Conservation (phyloP, 1,140 invertebrate species). For the Apocrypta bakeri region DNA sequence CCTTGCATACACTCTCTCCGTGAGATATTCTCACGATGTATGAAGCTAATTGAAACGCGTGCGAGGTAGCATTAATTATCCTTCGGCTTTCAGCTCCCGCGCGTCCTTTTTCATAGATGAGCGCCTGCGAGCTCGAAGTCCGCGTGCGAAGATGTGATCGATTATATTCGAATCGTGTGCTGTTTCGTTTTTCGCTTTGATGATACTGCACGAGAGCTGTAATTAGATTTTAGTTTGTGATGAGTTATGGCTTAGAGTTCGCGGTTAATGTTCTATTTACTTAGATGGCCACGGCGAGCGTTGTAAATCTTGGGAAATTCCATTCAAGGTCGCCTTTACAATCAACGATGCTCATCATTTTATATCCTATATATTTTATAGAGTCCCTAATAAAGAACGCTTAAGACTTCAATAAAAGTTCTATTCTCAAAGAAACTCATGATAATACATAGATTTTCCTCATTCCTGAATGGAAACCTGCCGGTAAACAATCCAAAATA, state of each 20-base stretch:
- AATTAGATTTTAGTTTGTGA: neutral
- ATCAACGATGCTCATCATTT: neutral
- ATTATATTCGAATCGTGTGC: neutral
- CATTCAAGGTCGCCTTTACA: neutral
- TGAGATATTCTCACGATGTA: constrained; percentile 17
- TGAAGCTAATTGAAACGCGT: constrained; percentile 30
- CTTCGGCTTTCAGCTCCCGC: constrained; percentile 2
- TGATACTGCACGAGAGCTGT: neutral
- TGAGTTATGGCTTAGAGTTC: neutral
- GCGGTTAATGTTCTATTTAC: neutral
- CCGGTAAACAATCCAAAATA: neutral
- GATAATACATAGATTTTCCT: neutral
- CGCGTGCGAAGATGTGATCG: neutral
- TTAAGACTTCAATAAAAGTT: neutral
- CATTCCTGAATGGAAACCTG: neutral
- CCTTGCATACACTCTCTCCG: neutral
- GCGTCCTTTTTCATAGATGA: neutral
- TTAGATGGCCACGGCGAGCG: neutral
- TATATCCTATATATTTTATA: neutral
- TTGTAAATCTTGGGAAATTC: neutral
- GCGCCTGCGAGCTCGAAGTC: neutral
- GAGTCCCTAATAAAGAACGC: neutral
- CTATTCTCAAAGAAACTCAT: neutral
- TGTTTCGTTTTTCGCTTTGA: neutral
- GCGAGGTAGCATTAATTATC: constrained; percentile 32